Conservation (phyloP, 2,113 vertebrate genomes). For the Thunnus maccoyii region DNA sequence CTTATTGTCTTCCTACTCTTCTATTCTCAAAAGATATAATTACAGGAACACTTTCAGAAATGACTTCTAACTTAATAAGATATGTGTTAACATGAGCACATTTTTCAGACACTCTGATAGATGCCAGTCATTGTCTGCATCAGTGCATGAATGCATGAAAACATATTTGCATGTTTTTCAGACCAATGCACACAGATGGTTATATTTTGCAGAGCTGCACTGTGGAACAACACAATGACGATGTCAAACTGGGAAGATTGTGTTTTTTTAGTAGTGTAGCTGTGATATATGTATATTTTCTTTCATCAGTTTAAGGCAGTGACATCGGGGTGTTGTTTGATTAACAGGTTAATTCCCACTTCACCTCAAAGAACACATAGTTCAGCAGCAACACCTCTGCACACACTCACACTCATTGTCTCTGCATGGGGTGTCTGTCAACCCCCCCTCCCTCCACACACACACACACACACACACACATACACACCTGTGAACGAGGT, state of each 20-base stretch:
- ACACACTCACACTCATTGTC: slow-evolving; percentile 35
- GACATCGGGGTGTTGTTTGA: slow-evolving; percentile 1
- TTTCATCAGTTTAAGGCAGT: not conserved
- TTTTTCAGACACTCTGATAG: not conserved
- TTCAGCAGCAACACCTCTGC: slow-evolving; percentile 47
- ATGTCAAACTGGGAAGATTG: not conserved
- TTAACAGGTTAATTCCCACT: slow-evolving; percentile 45
- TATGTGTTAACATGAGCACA: too few species aligned
- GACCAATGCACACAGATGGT: slow-evolving; percentile 2
- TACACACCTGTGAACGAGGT: not conserved
- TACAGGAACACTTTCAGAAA: not conserved
- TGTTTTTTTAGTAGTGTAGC: not conserved
- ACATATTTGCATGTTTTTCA: slow-evolving; percentile 38
- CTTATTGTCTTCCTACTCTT: not conserved
- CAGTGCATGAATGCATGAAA: slow-evolving; percentile 24
- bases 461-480: not conserved
- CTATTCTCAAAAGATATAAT: not conserved
- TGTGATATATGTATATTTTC: not conserved
- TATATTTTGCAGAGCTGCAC: not conserved
- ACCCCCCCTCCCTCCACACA: slow-evolving; percentile 2
- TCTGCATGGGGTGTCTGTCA: slow-evolving; percentile 3
- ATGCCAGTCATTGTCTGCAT: slow-evolving; percentile 12
- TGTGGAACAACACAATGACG: not conserved
- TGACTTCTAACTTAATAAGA: not conserved
- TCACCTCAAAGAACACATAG: slow-evolving; percentile 28